Percentiles rank a stretch among this genome's conserved stretches.
These are phyloP conservation scores for Karalla daura DNA, from an alignment of 2,797 vertebrate genomes.

Conservation along the genomic window DNA sequence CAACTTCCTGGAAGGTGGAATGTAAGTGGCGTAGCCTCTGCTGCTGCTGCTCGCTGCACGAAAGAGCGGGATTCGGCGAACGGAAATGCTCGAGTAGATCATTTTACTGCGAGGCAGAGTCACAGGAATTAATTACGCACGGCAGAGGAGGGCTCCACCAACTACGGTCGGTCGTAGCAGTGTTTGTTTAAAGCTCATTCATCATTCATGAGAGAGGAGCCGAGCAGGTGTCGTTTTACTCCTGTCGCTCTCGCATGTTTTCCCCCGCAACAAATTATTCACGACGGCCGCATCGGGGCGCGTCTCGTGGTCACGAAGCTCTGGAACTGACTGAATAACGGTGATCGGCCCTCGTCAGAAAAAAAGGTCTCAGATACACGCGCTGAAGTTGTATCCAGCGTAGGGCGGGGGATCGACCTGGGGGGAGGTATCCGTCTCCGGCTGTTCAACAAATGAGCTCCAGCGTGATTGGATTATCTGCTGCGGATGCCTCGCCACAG, in stretches of 20 bases:
- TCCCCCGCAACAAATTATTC: not conserved
- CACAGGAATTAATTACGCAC: constrained; percentile 8
- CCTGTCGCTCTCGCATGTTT: not conserved
- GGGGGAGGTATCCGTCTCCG: too few species aligned
- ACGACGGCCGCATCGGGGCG: too few species aligned
- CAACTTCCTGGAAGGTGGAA: constrained; percentile 97
- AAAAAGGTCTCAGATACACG: too few species aligned
- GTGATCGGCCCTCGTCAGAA: too few species aligned
- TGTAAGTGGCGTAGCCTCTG: constrained; percentile 86
- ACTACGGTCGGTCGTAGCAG: constrained; percentile 12
- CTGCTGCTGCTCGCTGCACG: not conserved
- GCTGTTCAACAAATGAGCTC: too few species aligned
- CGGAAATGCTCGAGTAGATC: not conserved
- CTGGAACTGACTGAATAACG: too few species aligned
- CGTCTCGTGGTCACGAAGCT: too few species aligned
- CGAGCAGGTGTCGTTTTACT: constrained; percentile 32
- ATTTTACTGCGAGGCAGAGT: not conserved
- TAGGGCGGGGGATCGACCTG: too few species aligned
- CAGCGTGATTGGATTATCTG: too few species aligned
- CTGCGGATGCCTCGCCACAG: too few species aligned
- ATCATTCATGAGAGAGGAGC: constrained; percentile 53
- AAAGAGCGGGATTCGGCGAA: not conserved
- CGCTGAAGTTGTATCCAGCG: too few species aligned
- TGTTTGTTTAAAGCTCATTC: constrained; percentile 42
- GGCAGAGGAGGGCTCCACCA: constrained; percentile 22